Evolutionary conservation across 2,888 invertebrate species (phyloP).

Genomic region (Polietes domitor): DNA sequence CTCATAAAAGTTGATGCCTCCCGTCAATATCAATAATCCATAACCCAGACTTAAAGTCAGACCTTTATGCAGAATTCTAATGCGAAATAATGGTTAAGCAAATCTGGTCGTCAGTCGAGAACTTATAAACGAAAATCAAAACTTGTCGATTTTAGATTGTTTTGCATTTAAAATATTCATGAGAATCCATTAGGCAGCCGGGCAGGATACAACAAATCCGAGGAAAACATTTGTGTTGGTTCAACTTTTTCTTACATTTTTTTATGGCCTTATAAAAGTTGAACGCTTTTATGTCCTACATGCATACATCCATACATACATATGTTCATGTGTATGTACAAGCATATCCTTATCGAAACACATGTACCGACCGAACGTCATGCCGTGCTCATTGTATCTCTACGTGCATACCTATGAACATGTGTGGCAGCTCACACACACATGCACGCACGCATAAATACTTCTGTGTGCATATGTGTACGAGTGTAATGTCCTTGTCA

Average conservation of each 20-base stretch:
- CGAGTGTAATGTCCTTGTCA: not conserved
- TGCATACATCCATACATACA: too few species aligned
- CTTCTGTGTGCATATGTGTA: not conserved
- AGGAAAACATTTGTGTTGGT: not conserved
- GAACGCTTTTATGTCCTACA: slow-evolving; percentile 3
- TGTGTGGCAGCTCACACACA: not conserved
- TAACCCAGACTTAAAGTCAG: too few species aligned
- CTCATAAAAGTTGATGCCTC: too few species aligned
- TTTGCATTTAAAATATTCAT: slow-evolving; percentile 3
- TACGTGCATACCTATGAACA: not conserved
- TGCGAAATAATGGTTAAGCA: too few species aligned
- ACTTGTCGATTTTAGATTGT: not conserved
- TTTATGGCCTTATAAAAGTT: slow-evolving; percentile 19
- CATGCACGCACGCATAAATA: not conserved
- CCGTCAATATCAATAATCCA: too few species aligned
- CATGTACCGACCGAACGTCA: not conserved
- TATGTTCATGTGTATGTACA: not conserved
- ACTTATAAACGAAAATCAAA: not conserved
- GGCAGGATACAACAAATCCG: not conserved
- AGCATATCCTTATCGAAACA: not conserved
- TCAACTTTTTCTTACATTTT: not conserved
- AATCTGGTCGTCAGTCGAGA: not conserved
- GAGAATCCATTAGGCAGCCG: not conserved
- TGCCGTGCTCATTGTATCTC: too few species aligned
- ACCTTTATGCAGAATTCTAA: too few species aligned